Conservation (phyloP, 2,797 vertebrate species). For the Lindbergichthys nudifrons region DNA sequence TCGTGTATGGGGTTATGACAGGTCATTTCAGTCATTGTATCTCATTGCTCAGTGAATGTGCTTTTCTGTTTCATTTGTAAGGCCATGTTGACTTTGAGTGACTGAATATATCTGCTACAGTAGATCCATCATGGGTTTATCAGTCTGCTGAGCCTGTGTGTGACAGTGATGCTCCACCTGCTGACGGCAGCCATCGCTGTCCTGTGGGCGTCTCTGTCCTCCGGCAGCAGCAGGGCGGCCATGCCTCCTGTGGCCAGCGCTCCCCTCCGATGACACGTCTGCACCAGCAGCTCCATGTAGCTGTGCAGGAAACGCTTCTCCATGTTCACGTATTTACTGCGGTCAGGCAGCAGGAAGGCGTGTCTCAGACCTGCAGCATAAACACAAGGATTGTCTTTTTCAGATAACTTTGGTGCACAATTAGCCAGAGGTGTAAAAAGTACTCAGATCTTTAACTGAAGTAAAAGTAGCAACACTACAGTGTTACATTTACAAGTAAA, state of each 20-base stretch:
- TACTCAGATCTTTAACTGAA: too few relatives aligned
- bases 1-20: not conserved
- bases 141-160: not conserved
- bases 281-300: slow-evolving; percentile 88
- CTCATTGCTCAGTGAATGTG: not conserved
- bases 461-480: too few relatives aligned
- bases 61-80: not conserved
- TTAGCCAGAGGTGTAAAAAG: too few relatives aligned
- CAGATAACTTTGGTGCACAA: not conserved
- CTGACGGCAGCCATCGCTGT: slow-evolving; percentile 73
- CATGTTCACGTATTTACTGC: slow-evolving; percentile 89
- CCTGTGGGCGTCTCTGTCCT: slow-evolving; percentile 53
- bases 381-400: not conserved
- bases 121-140: not conserved
- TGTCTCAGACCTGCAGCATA: slow-evolving; percentile 75
- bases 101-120: not conserved
- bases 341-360: slow-evolving; percentile 87
- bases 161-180: slow-evolving; percentile 36
- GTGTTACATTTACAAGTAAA: too few relatives aligned
- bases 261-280: slow-evolving; percentile 85
- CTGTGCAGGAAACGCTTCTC: slow-evolving; percentile 86
- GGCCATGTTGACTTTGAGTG: not conserved
- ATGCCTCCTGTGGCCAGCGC: slow-evolving; percentile 85
- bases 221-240: slow-evolving; percentile 81
- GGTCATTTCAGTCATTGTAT: not conserved